Percentiles rank a stretch among this genome's conserved stretches.
These are phyloP conservation scores for Perithous albicinctus DNA, from an alignment of 2,888 invertebrate species.

Conservation along the genomic window DNA sequence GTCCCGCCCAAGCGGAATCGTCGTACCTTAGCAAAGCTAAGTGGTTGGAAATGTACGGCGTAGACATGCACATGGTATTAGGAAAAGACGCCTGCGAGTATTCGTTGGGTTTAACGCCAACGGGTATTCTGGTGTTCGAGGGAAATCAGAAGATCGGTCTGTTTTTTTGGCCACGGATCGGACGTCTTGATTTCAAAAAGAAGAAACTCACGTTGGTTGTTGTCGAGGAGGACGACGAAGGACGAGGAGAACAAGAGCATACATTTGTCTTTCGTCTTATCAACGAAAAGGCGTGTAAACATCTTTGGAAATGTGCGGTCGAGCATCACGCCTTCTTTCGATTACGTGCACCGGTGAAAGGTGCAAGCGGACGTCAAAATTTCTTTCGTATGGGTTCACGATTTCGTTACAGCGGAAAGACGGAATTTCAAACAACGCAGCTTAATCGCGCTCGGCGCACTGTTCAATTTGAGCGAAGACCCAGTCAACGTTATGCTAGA, in stretches of 20 bases:
- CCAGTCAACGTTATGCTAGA: conserved; percentile 98
- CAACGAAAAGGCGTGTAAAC: conserved; percentile 99
- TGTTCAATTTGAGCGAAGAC: conserved; percentile 98
- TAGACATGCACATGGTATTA: conserved; percentile 98
- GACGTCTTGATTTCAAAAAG: conserved; percentile 98
- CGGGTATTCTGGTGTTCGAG: conserved; percentile 99
- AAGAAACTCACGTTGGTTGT: conserved; percentile 98
- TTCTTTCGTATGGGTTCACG: conserved; percentile 99
- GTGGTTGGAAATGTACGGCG: conserved; percentile 99
- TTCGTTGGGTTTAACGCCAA: conserved; percentile 98
- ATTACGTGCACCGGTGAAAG: conserved; percentile 94
- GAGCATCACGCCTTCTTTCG: conserved; percentile 99
- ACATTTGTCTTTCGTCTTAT: conserved; percentile 98
- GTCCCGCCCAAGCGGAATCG: conserved; percentile 98
- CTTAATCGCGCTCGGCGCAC: conserved; percentile 95
- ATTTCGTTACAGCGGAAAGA: conserved; percentile 97
- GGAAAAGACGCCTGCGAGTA: conserved; percentile 99
- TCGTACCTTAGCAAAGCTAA: conserved; percentile 98
- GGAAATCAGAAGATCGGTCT: conserved; percentile 98
- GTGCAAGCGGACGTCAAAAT: conserved; percentile 95
- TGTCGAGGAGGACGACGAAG: conserved; percentile 99
- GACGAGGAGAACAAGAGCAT: conserved; percentile 96
- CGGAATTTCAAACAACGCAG: conserved; percentile 98
- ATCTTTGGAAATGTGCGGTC: conserved; percentile 99
- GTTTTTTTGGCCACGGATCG: conserved; percentile 99